Percentiles rank a stretch among this genome's conserved stretches.
phyloP scores from a whole-genome alignment of 2,113 vertebrate genomes.

The Dipodomys stephensi region DNA sequence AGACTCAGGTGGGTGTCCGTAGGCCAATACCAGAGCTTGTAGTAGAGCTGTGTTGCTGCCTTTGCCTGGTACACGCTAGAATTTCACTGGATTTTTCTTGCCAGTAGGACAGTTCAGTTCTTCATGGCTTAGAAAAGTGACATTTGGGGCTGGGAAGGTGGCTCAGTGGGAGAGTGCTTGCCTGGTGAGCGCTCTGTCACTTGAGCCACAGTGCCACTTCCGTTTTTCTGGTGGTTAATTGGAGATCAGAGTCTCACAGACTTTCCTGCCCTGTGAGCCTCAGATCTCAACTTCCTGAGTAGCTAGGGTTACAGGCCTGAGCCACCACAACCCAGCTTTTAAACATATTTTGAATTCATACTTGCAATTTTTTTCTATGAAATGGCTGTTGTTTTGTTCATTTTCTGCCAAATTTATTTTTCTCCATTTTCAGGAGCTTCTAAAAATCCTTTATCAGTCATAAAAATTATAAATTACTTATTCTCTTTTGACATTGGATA shows the following conservation, averaged over 20 bases:
- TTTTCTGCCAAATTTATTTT: neutral
- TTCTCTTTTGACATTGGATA: neutral
- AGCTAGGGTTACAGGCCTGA: too few species aligned
- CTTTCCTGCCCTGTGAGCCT: too few species aligned
- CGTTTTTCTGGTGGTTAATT: too few species aligned
- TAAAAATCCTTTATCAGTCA: too few species aligned
- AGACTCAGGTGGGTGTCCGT: constrained; percentile 93
- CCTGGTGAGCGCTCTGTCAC: too few species aligned
- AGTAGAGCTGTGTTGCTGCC: accelerated
- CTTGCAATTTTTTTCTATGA: neutral
- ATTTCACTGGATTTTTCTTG: neutral
- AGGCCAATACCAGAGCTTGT: accelerated
- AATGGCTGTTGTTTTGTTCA: too few species aligned
- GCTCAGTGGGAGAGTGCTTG: too few species aligned
- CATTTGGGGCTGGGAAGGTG: too few species aligned
- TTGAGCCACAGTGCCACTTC: too few species aligned
- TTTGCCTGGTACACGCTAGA: accelerated
- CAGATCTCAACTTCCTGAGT: too few species aligned
- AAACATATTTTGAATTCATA: neutral
- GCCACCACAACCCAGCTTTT: too few species aligned
- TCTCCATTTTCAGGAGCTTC: neutral
- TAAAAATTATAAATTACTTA: neutral
- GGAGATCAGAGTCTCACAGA: too few species aligned
- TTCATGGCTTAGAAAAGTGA: neutral
- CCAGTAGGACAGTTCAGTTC: neutral